Base-by-base conservation (phyloP, 1,140 invertebrate species). In the Cephus cinctus region DNA sequence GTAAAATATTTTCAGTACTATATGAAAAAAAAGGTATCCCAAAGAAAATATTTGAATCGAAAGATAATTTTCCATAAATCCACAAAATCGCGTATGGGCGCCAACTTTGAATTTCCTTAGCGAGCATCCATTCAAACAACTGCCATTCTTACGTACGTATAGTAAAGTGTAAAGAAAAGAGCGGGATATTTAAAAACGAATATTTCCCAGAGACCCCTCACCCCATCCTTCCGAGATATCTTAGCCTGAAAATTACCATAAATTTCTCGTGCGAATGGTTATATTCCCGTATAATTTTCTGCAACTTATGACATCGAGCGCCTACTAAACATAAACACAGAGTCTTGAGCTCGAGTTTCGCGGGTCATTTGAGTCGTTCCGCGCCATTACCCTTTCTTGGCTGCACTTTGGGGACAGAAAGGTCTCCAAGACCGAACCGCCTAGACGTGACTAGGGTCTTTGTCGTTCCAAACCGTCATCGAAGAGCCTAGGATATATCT, bases 301-400 rank as follows among this genome's bases (percentile, higher is more conserved):
- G 38, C 43, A 66, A 52, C 43, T 67, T 64, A 63, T 57, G 58
- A 67, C 50, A 30, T 19, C 25, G 57, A 59, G 20, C 49, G 59
- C 60, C 62, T 61, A 66, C 67, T 68, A 73, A 75, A 73, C 68
- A 73, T 70, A 72, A 72, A 73, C 67, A 70, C 58, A 41, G 39
- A 41, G n/a, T 41, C 39, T 41, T 14, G 39, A 52, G 54, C 49
- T 59, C 60, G 61, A 69, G 70, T 73, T 75, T 75, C 68, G 67
- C 71, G 69, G 71, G 66, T 75, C 73, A 73, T 76, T 76, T 75
- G 72, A 75, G 69, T 63, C 59, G 66, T 73, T 71, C 71, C 72
- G 64, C 68, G 48, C 71, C 74, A 76, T 76, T 76, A 75, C 69
- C 68, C 63, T 67, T 74, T 67, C 69, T 70, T 65, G 63, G 65